These are phyloP conservation scores for Microchirus variegatus DNA, from an alignment of 2,797 vertebrate species.

Conservation along the genomic window DNA sequence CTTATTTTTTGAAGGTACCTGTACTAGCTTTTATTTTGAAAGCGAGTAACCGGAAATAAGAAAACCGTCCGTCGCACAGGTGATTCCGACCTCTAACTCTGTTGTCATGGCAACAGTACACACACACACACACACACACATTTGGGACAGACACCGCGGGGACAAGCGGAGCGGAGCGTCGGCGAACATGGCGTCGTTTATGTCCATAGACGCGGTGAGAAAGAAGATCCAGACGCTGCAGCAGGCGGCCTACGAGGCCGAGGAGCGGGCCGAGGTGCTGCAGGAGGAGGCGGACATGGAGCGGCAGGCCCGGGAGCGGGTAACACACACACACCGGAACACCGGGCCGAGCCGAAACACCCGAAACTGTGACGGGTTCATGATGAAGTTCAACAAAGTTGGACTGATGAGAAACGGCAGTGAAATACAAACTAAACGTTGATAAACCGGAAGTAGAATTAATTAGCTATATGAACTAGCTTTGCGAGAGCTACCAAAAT, in stretches of 20 bases:
- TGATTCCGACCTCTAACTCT: not conserved
- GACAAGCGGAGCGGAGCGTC: not conserved
- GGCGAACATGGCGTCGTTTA: slow-evolving; percentile 74
- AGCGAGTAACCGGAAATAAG: not conserved
- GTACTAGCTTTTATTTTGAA: not conserved
- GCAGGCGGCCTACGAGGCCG: slow-evolving; percentile 84
- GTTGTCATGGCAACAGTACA: not conserved
- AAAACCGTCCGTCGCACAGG: not conserved
- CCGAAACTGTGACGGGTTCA: not conserved
- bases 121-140: not conserved
- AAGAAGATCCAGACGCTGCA: slow-evolving; percentile 88
- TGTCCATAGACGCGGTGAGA: slow-evolving; percentile 84
- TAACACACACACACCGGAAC: slow-evolving; percentile 46
- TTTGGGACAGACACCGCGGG: not conserved
- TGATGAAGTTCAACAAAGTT: not conserved
- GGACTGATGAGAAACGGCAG: too few species aligned
- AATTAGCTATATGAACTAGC: not conserved
- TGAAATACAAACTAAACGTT: not conserved
- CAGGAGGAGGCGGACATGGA: slow-evolving; percentile 83
- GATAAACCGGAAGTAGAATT: not conserved
- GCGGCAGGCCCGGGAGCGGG: slow-evolving; percentile 80
- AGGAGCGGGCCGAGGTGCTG: slow-evolving; percentile 82
- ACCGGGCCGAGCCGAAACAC: not conserved
- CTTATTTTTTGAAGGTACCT: too few species aligned
- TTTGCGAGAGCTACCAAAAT: too few species aligned